Evolutionary conservation across 2,888 invertebrate genomes (phyloP), one percentile per base, ranked within the genome.

Genomic region (Peribatodes rhomboidaria): DNA sequence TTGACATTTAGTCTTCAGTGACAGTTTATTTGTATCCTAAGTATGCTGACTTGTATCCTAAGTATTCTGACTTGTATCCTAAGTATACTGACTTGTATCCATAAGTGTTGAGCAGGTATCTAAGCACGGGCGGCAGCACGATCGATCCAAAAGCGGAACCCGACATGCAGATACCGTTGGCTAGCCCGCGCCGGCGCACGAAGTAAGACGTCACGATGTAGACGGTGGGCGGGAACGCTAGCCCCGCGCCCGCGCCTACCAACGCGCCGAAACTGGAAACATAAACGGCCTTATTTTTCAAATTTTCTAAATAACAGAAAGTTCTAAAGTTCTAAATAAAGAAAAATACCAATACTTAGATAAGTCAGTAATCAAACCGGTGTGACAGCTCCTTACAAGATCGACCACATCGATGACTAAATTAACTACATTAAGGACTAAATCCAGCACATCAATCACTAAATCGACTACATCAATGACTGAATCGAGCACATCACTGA

Each of bases 151-250:
- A 94, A 0, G 98, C 97, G 74, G 97, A 97, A 14, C 98, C 98
- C 0, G 97, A 97, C 92, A 98, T 97, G 77, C 98, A 98, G 20
- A 98, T 95, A 0, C 98, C 98, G 86, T 98, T 98, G 46, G 98
- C 98, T 13, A 98, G 92, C 0, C 98, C 98, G 47, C 97, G 94
- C 10, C 96, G 89, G 50, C 95, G 94, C 44, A 96, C 95, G 87
- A 98, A 98, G 89, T 98, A 98, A 65, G 97, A 97, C 55, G 97
- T 97, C 71, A 98, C 97, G 74, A 98, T 97, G 88, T 98, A 97
- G 37, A 98, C 97, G 0, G 98, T 98, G 2, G 98, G 97, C 0
- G 98, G 98, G 89, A 98, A 98, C 0, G 97, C 96, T 9, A 98
- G 88, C 0, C 98, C 98, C 0, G 97, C 97, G 8, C 98, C 98